Evolutionary conservation across 2,888 invertebrate genomes (phyloP).

Genomic region (Cephus spinipes): DNA sequence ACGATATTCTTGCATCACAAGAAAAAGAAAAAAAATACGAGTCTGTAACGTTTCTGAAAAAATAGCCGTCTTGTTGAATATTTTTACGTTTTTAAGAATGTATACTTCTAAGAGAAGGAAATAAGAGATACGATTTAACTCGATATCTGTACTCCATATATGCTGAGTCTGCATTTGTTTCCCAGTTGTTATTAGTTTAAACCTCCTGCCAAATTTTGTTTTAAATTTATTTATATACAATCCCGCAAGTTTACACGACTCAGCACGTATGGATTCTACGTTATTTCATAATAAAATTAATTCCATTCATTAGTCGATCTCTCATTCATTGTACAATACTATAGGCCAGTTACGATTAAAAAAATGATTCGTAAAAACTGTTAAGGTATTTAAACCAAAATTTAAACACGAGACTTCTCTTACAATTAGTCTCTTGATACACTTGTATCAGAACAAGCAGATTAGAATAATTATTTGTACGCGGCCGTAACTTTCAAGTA

Average conservation of each 20-base stretch:
- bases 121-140: slow-evolving; percentile 15
- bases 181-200: neutral
- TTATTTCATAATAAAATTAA: neutral
- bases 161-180: slow-evolving; percentile 20
- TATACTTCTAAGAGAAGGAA: slow-evolving; percentile 17
- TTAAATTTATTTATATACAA: neutral
- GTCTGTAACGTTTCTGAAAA: neutral
- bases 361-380: neutral
- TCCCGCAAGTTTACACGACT: neutral
- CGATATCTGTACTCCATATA: slow-evolving; percentile 16
- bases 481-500: neutral
- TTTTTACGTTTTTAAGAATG: slow-evolving; percentile 37
- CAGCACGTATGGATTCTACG: neutral
- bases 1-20: neutral
- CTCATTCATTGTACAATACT: neutral
- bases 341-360: neutral
- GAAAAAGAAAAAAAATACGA: neutral
- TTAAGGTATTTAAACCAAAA: neutral
- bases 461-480: neutral
- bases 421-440: neutral
- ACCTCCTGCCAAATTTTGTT: neutral
- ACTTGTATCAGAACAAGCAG: neutral
- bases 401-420: neutral
- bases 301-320: neutral
- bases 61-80: slow-evolving; percentile 18